Conservation (phyloP, 2,113 vertebrate species). For the Physeter macrocephalus region DNA sequence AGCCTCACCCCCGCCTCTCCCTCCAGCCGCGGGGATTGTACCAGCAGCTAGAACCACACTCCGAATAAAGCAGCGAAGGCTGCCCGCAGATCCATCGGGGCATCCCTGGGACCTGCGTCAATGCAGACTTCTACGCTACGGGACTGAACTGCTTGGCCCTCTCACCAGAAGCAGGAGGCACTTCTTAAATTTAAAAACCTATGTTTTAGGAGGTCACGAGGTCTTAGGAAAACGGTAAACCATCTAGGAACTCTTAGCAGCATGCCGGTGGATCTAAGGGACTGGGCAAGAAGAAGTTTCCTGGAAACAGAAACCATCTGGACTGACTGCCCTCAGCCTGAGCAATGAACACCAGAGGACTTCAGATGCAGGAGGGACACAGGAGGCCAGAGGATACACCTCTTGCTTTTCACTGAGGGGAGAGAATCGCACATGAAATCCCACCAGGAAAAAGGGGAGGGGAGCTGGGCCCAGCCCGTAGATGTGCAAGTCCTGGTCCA, state of each 20-base stretch:
- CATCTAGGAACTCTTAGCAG: no score
- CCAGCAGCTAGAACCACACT: background rate
- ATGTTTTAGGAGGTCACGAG: background rate
- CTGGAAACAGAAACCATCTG: background rate
- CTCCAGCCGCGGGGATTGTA: fast-evolving
- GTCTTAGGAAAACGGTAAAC: background rate
- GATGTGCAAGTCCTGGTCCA: background rate
- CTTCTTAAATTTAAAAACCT: background rate
- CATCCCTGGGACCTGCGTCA: fast-evolving
- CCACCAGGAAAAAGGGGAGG: background rate
- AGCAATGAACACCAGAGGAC: background rate
- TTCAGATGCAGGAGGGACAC: background rate
- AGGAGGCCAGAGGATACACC: background rate
- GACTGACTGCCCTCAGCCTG: background rate
- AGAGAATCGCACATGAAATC: background rate
- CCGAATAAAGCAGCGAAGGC: fast-evolving
- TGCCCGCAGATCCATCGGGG: fast-evolving
- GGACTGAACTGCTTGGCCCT: background rate
- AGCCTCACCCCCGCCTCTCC: background rate
- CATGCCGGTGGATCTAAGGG: fast-evolving
- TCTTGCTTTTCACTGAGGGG: background rate
- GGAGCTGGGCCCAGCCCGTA: no score
- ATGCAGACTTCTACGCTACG: fast-evolving
- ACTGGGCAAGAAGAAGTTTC: background rate
- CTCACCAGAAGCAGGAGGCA: background rate